A percentile compares a stretch with the other conserved stretches of the same genome.
Conservation (phyloP, 2,888 invertebrate genomes). For the Carcina quercana region DNA sequence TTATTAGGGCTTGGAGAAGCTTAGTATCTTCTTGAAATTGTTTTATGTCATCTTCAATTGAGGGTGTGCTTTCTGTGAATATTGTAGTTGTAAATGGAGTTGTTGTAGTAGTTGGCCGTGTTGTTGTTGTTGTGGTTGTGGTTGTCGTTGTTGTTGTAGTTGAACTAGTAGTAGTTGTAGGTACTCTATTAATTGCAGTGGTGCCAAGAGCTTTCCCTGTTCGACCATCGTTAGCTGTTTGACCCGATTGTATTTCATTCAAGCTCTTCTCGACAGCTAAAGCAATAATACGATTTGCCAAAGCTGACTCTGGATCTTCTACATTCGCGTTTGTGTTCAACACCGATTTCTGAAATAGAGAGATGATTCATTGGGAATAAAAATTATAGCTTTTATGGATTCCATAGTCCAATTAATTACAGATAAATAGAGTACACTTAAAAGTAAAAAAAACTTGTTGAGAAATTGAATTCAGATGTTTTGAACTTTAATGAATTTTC, state of each 20-base stretch:
- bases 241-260: constrained; percentile 53
- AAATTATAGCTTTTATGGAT: too few relatives aligned
- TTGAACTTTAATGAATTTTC: too few relatives aligned
- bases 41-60: constrained; percentile 62
- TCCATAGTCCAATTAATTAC: neutral
- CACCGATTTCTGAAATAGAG: constrained; percentile 59
- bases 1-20: constrained; percentile 57
- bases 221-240: constrained; percentile 32
- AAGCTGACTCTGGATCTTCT: constrained; percentile 59
- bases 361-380: neutral
- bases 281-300: constrained; percentile 72
- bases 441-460: neutral
- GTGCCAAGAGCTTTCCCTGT: constrained; percentile 40
- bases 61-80: constrained; percentile 34
- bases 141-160: constrained; percentile 39
- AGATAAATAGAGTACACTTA: neutral
- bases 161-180: constrained; percentile 34
- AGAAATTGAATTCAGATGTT: too few relatives aligned
- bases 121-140: constrained; percentile 34
- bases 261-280: constrained; percentile 69
- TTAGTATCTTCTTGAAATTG: constrained; percentile 68
- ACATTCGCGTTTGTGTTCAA: constrained; percentile 46
- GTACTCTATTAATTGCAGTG: constrained; percentile 21
- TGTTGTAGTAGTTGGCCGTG: constrained; percentile 32
- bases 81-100: constrained; percentile 43